phyloP scores from a whole-genome alignment of 1,140 invertebrate genomes.

The Amphibalanus amphitrite region DNA sequence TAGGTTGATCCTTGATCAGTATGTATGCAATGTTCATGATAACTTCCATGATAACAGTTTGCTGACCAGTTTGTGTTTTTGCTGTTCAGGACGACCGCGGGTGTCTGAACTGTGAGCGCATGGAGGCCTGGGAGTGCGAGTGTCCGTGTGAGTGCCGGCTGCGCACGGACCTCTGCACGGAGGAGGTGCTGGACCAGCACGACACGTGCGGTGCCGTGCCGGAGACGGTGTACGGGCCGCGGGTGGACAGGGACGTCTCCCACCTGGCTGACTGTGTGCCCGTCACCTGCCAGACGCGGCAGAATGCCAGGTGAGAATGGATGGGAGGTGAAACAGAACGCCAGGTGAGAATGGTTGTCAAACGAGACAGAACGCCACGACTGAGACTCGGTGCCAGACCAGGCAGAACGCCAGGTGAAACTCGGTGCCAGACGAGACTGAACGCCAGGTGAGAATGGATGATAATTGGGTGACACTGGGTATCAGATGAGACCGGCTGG shows the following conservation, averaged over 20 bases:
- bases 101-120: conserved; percentile 79
- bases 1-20: too few species aligned
- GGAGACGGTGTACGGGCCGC: conserved; percentile 2
- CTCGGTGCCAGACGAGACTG: too few species aligned
- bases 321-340: too few species aligned
- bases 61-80: too few species aligned
- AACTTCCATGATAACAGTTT: too few species aligned
- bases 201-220: conserved; percentile 4
- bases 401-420: conserved; percentile 18
- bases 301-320: conserved; percentile 15
- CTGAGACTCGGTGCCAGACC: conserved; percentile 15
- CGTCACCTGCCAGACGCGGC: conserved; percentile 25
- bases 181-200: not conserved
- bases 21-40: too few species aligned
- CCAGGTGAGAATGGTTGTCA: too few species aligned
- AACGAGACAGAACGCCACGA: too few species aligned
- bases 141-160: conserved; percentile 85
- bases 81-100: conserved; percentile 57
- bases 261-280: conserved; percentile 15
- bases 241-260: conserved; percentile 7
- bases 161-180: conserved; percentile 39
- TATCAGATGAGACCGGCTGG: too few species aligned
- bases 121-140: conserved; percentile 88
- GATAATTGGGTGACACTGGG: too few species aligned
- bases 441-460: too few species aligned